Evolutionary conservation across 2,797 vertebrate genomes (phyloP), one percentile per base, ranked within the genome.

Genomic region (Heliangelus exortis): DNA sequence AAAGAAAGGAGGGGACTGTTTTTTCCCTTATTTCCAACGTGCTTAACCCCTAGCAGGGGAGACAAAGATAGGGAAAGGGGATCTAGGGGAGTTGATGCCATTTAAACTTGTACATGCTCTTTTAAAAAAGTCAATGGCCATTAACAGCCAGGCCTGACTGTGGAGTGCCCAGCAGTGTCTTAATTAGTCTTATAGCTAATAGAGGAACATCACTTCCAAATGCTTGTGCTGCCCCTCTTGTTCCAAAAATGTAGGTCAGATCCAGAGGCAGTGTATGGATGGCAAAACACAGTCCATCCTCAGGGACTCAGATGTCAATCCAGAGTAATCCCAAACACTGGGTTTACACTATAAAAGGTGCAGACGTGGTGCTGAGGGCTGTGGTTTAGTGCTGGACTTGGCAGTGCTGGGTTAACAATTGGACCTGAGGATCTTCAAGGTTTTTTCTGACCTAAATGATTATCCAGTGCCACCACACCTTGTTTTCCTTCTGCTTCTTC

Each of bases 11-110:
- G 95, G 84, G 78, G 88, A 76, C 65, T 61, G 57, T 0, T 93
- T 82, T 90, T 81, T 81, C 79, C 55, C n/a, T 41, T 36, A 0
- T 95, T 85, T 94, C 78, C 50, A 36, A 87, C 17, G 1, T 73
- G 29, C 61, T 98, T 97, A 98, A 98, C 97, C 93, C 95, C 93
- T 97, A 63, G 17, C 81, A 92, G 93, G 68, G 66, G 82, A 95
- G 85, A 81, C 1, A 0, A 47, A 95, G 74, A 39, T 65, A 67
- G 34, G 85, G 67, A 89, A 90, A 91, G 69, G 71, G 66, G 63
- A 61, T 86, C 69, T 90, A 48, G 80, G 67, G 48, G 53, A 88
- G 34, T 91, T 92, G 87, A 21, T 41, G 19, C 29, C 74, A 36
- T 87, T 96, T 96, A 89, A 92, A 95, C 65, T 84, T 87, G 43